Evolutionary conservation across 2,888 invertebrate species (phyloP).

Genomic region (Subacronicta megacephala): DNA sequence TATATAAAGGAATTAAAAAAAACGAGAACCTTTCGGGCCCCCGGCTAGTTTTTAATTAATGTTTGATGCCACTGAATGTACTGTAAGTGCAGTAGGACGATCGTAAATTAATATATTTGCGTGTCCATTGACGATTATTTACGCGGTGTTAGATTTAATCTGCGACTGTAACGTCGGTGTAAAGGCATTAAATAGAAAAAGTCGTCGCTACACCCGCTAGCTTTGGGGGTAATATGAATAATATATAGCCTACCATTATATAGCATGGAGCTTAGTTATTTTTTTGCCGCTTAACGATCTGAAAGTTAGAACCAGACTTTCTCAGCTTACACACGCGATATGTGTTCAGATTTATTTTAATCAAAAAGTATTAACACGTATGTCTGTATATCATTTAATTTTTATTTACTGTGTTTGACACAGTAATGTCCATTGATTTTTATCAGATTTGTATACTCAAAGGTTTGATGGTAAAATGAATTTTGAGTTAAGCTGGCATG

Average conservation of each 20-base stretch:
- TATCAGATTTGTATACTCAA: too few relatives aligned
- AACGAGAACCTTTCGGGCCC: too few relatives aligned
- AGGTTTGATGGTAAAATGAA: too few relatives aligned
- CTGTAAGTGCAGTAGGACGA: not conserved
- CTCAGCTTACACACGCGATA: not conserved
- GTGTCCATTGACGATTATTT: slow-evolving; percentile 49
- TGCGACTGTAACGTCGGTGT: slow-evolving; percentile 22
- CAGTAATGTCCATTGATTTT: too few relatives aligned
- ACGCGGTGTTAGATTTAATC: slow-evolving; percentile 41
- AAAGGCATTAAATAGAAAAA: slow-evolving; percentile 26
- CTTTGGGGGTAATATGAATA: slow-evolving; percentile 18
- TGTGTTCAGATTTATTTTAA: not conserved
- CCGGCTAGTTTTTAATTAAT: too few relatives aligned
- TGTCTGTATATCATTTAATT: too few relatives aligned
- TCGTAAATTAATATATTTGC: slow-evolving; percentile 31
- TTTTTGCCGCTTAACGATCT: slow-evolving; percentile 1
- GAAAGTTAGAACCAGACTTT: slow-evolving; percentile 5
- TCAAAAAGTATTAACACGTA: not conserved
- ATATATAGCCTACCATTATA: slow-evolving; percentile 13
- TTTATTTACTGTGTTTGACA: too few relatives aligned
- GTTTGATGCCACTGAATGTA: too few relatives aligned
- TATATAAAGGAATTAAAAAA: too few relatives aligned
- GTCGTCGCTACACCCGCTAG: slow-evolving; percentile 14
- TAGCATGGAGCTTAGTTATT: slow-evolving; percentile 23
- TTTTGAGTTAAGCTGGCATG: too few relatives aligned